Base-by-base conservation (phyloP, 2,113 vertebrate genomes). In the Eupsittula cactorum region DNA sequence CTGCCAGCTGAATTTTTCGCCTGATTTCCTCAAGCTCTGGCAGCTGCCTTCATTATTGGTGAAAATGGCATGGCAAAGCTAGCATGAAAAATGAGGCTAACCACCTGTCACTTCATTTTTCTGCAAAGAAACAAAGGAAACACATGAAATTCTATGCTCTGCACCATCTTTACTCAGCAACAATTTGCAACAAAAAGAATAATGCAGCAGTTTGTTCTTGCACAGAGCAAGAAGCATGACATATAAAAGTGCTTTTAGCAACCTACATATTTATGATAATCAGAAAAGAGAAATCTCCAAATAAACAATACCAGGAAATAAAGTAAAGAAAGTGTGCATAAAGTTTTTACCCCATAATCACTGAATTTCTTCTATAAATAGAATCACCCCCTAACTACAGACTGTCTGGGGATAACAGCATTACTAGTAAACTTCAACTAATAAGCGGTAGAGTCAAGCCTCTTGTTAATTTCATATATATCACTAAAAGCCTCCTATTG, bases 1-100 rank as follows among this genome's bases (percentile, higher is more conserved):
- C 96, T 98, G 97, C 97, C 97, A 97, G 96, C 95, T 95, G 95
- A 97, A 96, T 97, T 97, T 97, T 96, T 96, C 60, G 95, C 95
- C 95, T 92, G 93, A 96, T 95, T 97, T 97, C 90, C 83, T 96
- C 91, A 87, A 92, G 85, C 94, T 97, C 96, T 95, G 96, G 95
- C 97, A 97, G 95, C 92, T 96, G 94, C 92, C 92, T 97, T 96
- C 95, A 90, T 97, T 97, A 97, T 88, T 96, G 87, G 95, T 95
- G 91, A 95, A 96, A 97, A 95, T 78, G 93, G 96, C 93, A 97
- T 82, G 39, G 92, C 95, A 96, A 97, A 97, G 92, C 87, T 90
- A 97, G 93, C 91, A 95, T 97, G 96, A 97, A 96, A 96, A 97
- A 97, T 93, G 93, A 96, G 92, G 97, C 95, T 97, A 97, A 96